Evolutionary conservation across 2,797 vertebrate genomes (phyloP), one percentile per base, ranked within the genome.

Genomic region (Pampus argenteus): DNA sequence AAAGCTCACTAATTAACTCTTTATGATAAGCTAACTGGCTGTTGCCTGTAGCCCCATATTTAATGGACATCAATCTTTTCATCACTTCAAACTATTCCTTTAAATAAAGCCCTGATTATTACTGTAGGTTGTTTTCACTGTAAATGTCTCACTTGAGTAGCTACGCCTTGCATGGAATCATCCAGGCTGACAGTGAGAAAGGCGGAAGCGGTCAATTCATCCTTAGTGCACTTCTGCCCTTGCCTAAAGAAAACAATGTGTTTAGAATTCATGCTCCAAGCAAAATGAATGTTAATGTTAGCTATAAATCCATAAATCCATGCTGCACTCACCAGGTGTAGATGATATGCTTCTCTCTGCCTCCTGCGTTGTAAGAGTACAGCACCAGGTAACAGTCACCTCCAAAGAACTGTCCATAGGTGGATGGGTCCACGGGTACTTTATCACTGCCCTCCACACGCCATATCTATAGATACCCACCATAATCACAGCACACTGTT

Each of bases 371-470:
- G 83, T 95, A 95, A 61, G 84, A 58, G 90, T 95, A 95, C 58
- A 88, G 86, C 72, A 95, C 79, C 86, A 95, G 83, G 86, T 95
- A 95, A 64, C 94, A 95, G 90, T 95, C 94, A 22, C 94, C 95
- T 73, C 95, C 95, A 65, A 64, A 95, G 84, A 95, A 95, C 44
- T 95, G 92, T 11, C 94, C 94, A 5, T 93, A 76, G 13, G 8
- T 82, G 49, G 87, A 86, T 1, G 61, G 20, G 6, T 95, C 90
- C 72, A 95, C 89, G 1, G 66, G 29, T 1, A 81, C 87, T 74
- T 85, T 92, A 0, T 88, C 78, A 0, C 73, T 48, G 3, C 58
- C 79, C 64, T 95, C 95, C 57, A 95, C 84, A 25, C 94, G 94
- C 94, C 94, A 95, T 25, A 95, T 89, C 95, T 95, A 50, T 29